Base-by-base conservation (phyloP, 2,113 vertebrate genomes). In the Chunga burmeisteri region DNA sequence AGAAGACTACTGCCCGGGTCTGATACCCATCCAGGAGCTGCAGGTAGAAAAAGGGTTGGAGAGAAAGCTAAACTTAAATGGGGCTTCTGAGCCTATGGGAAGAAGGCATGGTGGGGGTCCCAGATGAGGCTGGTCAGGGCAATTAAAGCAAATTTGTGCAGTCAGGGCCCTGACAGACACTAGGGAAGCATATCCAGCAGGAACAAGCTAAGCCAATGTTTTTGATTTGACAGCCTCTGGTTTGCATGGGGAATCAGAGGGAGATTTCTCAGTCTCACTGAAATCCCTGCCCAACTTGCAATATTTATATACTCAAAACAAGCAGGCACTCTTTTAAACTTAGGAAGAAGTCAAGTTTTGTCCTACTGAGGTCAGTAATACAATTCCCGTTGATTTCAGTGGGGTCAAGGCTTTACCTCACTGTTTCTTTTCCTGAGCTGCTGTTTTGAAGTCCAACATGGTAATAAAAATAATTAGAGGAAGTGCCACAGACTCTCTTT, bases 381-480 rank as follows among this genome's bases (percentile, higher is more conserved):
- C 94, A 93, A 88, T 86, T 86, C 49, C 50, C 46, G 8, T 73
- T 90, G 50, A 66, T 93, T 95, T 91, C 81, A 58, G 30, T 7
- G 49, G 53, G 52, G 49, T 91, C 62, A 80, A 40, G 62, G 23
- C 67, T 93, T 90, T 70, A 77, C 53, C 53, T 93, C 10, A 6
- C 62, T 75, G 27, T 88, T 92, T 90, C 88, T 93, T 90, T 95
- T 86, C 75, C 42, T 90, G 67, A 88, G 70, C 53, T 96, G 90
- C 55, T 83, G 71, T 95, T 97, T 93, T 95, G 85, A 95, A 94
- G 95, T 92, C 63, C 71, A 95, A 36, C 93, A 74, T 3, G 29
- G 92, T 71, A 92, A 94, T 96, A 96, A 97, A 96, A 96, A 86
- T 90, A 94, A 96, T 95, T 67, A 93, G 59, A 94, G 96, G 96